Conservation (phyloP, 1,140 invertebrate species). For the Caenorhabditis briggsae region DNA sequence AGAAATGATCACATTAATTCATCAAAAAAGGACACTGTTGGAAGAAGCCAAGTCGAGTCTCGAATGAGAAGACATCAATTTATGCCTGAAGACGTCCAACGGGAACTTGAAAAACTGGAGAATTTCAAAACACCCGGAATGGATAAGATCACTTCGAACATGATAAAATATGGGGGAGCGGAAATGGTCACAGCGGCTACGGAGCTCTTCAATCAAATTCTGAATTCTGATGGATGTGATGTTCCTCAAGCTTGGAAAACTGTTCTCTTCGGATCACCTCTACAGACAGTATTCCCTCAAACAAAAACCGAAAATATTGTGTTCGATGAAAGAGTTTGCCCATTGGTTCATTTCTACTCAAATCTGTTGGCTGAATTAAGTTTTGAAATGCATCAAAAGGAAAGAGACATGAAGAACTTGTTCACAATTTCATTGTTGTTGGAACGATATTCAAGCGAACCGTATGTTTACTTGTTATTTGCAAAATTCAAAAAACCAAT, state of each 20-base stretch:
- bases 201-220: too few relatives aligned
- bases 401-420: not conserved
- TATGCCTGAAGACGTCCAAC: too few relatives aligned
- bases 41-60: too few relatives aligned
- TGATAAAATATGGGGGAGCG: too few relatives aligned
- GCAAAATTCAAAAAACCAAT: not conserved
- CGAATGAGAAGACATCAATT: too few relatives aligned
- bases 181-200: too few relatives aligned
- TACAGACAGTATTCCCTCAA: not conserved
- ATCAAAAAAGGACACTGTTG: too few relatives aligned
- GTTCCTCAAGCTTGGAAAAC: not conserved
- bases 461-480: not conserved
- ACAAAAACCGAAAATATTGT: not conserved
- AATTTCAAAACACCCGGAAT: too few relatives aligned
- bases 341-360: not conserved
- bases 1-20: too few relatives aligned
- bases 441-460: not conserved
- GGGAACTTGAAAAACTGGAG: too few relatives aligned
- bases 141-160: too few relatives aligned
- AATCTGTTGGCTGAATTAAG: not conserved
- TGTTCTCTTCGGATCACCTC: not conserved
- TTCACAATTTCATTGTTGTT: not conserved
- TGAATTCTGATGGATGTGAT: too few relatives aligned
- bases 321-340: not conserved
- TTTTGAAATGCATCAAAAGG: not conserved